Evolutionary conservation across 2,113 vertebrate genomes (phyloP), one percentile per base, ranked within the genome.

Genomic region (Acrocephalus arundinaceus): DNA sequence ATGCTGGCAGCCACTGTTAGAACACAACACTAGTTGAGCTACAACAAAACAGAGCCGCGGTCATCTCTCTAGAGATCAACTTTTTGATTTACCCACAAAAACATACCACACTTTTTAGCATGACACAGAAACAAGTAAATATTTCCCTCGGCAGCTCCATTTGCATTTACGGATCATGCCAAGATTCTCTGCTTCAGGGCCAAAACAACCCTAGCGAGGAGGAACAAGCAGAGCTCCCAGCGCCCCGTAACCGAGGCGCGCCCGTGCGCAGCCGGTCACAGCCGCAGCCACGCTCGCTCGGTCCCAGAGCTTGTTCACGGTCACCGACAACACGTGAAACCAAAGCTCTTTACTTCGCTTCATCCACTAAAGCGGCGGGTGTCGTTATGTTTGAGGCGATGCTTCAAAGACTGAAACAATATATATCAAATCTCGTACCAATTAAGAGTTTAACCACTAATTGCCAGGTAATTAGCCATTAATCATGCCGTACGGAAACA

Each of bases 161-260:
- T 19, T 41, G 37, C n/a, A 27, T 20, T 51, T 39, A 58, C 0
- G 1, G 58, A 76, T 15, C 58, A 19, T 0, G 58, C 49, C 74
- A 79, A 75, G 54, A 37, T 20, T 33, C 43, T 24, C 48, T 14
- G 73, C 73, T 62, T 7, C 21, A 4, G n/a, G 48, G 16, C 37
- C 59, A 25, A 25, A 57, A 27, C 37, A 20, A 6, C 5, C 23
- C 1, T 0, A 13, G 43, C 21, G 37, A 33, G n/a, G 39, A 48
- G 85, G 39, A 18, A 11, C 2, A 20, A 2, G 49, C 43, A 4
- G 37, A 49, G 45, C 31, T 45, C 13, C 31, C 63, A 5, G 51
- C 16, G 28, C 35, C 11, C 51, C 1, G 5, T 4, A 8, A 6
- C 33, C 9, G 1, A 14, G 7, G 4, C 0, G 58, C 24, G 35